Base-by-base conservation (phyloP, 2,888 invertebrate species). In the Cataglyphis livida region DNA sequence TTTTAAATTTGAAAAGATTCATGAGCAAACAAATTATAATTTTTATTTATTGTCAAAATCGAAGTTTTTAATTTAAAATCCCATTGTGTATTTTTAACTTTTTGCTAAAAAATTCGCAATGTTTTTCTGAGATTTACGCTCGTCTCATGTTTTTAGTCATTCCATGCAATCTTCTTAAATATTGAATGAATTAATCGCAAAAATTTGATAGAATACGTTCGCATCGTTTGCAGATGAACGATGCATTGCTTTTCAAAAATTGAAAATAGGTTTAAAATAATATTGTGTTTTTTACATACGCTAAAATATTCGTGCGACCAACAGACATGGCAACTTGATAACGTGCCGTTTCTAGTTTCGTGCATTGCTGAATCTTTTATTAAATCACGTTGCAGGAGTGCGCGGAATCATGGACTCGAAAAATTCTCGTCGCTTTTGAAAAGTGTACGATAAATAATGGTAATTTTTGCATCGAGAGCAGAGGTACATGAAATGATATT, bases 331-430 rank as follows among this genome's bases (percentile, higher is more conserved):
- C n/a, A 65, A 54, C 38, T 65, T 65, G n/a, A 76, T 54, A 65
- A 76, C 65, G 15, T 2, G n/a, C 3, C 6, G 15, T n/a, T 15
- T 6, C 25, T 18, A 78, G 44, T 70, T 70, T 48, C 10, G 21
- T 57, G 21, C 59, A 12, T 68, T 59, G 70, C 35, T 68, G n/a
- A 59, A 70, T 79, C 70, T 79, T 78, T 59, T 48, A 70, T 44
- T 79, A 61, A 59, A 79, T 79, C 44, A 70, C 1, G 18, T 70
- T 79, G 15, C 44, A 59, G 35, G 32, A 70, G 57, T 70, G 59
- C 51, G 21, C 44, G 4, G 12, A n/a, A 70, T 44, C 25, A 35
- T 21, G 4, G 38, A 59, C 44, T 44, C 21, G 7, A 59, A 35
- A 70, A 70, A 79, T 78, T 25, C 21, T 18, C 15, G 25, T 59